Evolutionary conservation across 2,797 vertebrate genomes (phyloP).

Genomic region (Mallotus villosus): DNA sequence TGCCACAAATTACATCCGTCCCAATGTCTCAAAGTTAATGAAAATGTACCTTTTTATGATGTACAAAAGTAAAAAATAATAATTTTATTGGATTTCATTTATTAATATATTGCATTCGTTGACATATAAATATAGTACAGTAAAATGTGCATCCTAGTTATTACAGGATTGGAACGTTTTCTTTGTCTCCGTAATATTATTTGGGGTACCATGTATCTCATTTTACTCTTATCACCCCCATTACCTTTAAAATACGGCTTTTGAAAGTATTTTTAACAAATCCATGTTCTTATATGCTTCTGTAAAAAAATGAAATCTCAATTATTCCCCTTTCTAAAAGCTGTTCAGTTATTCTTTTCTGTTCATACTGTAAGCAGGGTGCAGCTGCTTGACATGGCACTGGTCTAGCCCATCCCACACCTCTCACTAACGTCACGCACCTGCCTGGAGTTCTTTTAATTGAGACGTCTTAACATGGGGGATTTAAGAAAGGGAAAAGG

Average conservation of each 20-base stretch:
- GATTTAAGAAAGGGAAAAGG: slow-evolving; percentile 33
- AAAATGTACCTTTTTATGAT: slow-evolving; percentile 27
- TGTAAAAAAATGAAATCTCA: neutral
- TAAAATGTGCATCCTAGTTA: slow-evolving; percentile 27
- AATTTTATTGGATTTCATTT: slow-evolving; percentile 52
- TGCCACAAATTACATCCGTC: neutral
- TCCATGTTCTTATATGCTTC: neutral
- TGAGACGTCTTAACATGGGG: slow-evolving; percentile 41
- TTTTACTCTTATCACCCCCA: neutral
- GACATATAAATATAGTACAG: slow-evolving; percentile 30
- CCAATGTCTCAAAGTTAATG: neutral
- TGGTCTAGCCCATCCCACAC: neutral
- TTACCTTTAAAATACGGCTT: neutral
- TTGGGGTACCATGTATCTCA: neutral
- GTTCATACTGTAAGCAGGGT: neutral
- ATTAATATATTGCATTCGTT: slow-evolving; percentile 49
- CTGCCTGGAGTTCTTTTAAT: slow-evolving; percentile 44
- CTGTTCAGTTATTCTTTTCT: neutral
- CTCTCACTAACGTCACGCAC: slow-evolving; percentile 20
- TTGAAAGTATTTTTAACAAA: neutral
- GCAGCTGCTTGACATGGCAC: neutral
- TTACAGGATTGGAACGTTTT: slow-evolving; percentile 15
- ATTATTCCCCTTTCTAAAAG: neutral
- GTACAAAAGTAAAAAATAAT: slow-evolving; percentile 30
- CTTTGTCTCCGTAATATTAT: slow-evolving; percentile 22